Conservation (phyloP, 2,113 vertebrate genomes). For the Globicephala melas region DNA sequence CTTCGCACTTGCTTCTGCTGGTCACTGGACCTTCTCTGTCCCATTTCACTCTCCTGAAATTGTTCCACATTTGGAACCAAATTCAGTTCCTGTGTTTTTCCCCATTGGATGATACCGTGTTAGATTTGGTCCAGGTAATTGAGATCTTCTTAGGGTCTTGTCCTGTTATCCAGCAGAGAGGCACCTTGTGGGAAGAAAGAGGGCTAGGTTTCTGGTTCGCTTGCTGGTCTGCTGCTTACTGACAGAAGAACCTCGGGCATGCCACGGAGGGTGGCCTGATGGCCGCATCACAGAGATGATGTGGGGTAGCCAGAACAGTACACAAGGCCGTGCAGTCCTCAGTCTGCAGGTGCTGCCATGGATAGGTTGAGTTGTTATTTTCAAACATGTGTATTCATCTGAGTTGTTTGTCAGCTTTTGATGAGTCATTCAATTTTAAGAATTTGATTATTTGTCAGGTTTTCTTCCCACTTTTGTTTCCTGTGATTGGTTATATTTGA, state of each 20-base stretch:
- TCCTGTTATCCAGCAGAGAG: not conserved
- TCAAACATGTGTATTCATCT: not conserved
- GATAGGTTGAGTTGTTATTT: not conserved
- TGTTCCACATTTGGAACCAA: not conserved
- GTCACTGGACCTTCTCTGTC: not conserved
- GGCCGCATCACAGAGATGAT: not conserved
- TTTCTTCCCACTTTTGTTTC: not conserved
- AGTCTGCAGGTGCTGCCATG: not conserved
- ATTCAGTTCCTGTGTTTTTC: not conserved
- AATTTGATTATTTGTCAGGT: not conserved
- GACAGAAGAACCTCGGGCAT: too few species aligned
- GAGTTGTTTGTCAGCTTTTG: not conserved
- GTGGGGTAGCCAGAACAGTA: not conserved
- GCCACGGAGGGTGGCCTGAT: not conserved
- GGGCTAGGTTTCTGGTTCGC: not conserved
- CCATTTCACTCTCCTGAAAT: not conserved
- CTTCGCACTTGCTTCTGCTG: not conserved
- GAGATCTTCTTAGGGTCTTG: not conserved
- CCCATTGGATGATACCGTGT: not conserved
- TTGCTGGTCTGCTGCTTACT: not conserved
- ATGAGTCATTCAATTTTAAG: not conserved
- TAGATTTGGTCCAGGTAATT: not conserved
- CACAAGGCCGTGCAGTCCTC: accelerated
- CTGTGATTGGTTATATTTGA: not conserved
- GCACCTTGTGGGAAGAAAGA: not conserved